Evolutionary conservation across 2,888 invertebrate species (phyloP).

Genomic region (Tetrapedia diversipes): DNA sequence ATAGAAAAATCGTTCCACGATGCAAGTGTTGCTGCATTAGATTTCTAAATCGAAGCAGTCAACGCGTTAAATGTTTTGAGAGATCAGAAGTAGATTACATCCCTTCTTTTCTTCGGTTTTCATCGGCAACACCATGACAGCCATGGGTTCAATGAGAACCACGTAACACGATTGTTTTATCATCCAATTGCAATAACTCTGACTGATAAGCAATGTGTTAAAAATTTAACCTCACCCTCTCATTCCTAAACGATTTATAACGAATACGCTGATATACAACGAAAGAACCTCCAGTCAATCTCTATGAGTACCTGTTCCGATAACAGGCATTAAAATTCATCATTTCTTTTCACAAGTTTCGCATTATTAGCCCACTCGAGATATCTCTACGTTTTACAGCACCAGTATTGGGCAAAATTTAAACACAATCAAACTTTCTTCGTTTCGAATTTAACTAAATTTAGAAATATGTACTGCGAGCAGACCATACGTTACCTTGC

Average conservation of each 20-base stretch:
- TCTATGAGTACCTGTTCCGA: conserved; percentile 7
- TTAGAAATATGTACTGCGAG: background rate
- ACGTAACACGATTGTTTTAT: background rate
- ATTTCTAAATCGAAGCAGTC: conserved; percentile 20
- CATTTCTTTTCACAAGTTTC: background rate
- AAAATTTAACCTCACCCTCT: background rate
- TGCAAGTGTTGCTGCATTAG: background rate
- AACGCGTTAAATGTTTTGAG: conserved; percentile 22
- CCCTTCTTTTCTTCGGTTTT: background rate
- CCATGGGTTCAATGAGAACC: background rate
- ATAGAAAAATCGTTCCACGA: conserved; percentile 2
- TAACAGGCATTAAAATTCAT: conserved; percentile 1
- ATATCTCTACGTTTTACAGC: background rate
- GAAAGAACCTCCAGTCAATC: conserved; percentile 1
- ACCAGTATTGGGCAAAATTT: conserved; percentile 26
- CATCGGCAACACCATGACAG: background rate
- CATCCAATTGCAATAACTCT: background rate
- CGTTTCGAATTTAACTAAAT: background rate
- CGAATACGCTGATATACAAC: conserved; percentile 11
- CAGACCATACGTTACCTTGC: background rate
- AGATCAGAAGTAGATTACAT: conserved; percentile 6
- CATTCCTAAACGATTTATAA: background rate
- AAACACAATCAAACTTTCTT: background rate
- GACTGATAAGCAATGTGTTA: background rate
- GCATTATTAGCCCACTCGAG: background rate